Percentiles rank a stretch among this genome's conserved stretches.
Evolutionary conservation across 2,113 vertebrate genomes (phyloP).

Genomic region (Lamprologus sp.): DNA sequence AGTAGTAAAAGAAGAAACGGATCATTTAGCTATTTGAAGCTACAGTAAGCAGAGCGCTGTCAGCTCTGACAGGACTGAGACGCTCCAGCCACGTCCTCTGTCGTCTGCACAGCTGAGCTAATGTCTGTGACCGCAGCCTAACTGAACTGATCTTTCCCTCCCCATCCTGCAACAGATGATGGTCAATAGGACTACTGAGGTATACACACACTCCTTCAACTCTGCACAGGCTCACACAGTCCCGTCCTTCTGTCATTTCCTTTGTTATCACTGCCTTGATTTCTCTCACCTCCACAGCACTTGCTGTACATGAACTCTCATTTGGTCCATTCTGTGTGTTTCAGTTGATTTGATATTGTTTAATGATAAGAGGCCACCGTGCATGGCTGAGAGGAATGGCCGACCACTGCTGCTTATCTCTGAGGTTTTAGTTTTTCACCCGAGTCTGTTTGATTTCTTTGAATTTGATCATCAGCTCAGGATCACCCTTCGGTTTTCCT

Average conservation of each 20-base stretch:
- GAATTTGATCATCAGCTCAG: background rate
- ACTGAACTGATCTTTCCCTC: constrained; percentile 50
- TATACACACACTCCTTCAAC: constrained; percentile 67
- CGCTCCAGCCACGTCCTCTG: constrained; percentile 2
- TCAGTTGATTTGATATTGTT: background rate
- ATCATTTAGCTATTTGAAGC: background rate
- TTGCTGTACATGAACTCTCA: background rate
- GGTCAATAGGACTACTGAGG: constrained; percentile 99
- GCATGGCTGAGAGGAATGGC: constrained; percentile 31
- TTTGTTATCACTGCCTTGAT: background rate
- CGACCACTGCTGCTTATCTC: background rate
- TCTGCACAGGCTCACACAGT: constrained; percentile 8
- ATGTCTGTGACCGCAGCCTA: background rate
- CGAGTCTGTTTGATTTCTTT: background rate
- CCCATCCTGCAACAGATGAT: constrained; percentile 93
- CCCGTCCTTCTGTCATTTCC: background rate
- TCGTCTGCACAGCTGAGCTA: background rate
- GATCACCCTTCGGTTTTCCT: background rate
- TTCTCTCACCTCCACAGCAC: background rate
- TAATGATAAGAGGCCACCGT: background rate
- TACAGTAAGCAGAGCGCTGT: fast-evolving
- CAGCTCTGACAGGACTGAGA: background rate
- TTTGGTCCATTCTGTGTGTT: background rate
- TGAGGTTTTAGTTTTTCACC: background rate
- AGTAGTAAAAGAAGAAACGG: background rate